These are phyloP conservation scores for Hanleya hanleyi DNA, from an alignment of 2,888 invertebrate species.

Conservation along the genomic window DNA sequence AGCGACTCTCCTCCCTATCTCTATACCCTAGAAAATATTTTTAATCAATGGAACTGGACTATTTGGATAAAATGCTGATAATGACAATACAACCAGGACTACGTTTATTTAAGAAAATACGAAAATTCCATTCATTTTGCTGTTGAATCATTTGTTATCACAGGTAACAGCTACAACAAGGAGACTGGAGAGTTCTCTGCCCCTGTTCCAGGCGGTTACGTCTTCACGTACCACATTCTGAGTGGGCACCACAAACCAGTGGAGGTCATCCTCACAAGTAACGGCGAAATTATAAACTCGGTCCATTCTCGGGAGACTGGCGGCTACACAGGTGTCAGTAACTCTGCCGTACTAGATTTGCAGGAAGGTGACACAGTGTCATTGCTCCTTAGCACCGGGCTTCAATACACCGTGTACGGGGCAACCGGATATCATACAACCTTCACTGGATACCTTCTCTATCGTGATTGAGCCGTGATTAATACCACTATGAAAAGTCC, in stretches of 20 bases:
- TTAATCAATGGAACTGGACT: no score
- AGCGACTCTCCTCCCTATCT: no score
- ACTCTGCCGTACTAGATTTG: background rate
- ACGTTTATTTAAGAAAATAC: no score
- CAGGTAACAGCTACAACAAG: constrained; percentile 34
- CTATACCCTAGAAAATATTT: no score
- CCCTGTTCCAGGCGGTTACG: constrained; percentile 37
- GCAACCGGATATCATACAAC: constrained; percentile 5
- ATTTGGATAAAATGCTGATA: no score
- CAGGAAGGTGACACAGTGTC: background rate
- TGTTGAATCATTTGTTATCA: no score
- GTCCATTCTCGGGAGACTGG: constrained; percentile 10
- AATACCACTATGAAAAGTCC: no score
- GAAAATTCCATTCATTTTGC: no score
- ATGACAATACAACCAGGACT: no score
- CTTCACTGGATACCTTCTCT: constrained; percentile 3
- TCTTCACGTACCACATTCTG: constrained; percentile 40
- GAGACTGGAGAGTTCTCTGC: constrained; percentile 44
- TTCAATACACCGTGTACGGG: constrained; percentile 8
- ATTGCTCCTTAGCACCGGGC: background rate
- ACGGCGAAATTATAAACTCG: background rate
- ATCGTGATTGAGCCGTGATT: background rate
- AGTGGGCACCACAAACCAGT: background rate
- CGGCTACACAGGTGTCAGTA: constrained; percentile 14
- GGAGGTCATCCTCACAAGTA: background rate